These are phyloP conservation scores for Heliconius ismenius DNA, from an alignment of 2,888 invertebrate genomes.

Conservation along the genomic window DNA sequence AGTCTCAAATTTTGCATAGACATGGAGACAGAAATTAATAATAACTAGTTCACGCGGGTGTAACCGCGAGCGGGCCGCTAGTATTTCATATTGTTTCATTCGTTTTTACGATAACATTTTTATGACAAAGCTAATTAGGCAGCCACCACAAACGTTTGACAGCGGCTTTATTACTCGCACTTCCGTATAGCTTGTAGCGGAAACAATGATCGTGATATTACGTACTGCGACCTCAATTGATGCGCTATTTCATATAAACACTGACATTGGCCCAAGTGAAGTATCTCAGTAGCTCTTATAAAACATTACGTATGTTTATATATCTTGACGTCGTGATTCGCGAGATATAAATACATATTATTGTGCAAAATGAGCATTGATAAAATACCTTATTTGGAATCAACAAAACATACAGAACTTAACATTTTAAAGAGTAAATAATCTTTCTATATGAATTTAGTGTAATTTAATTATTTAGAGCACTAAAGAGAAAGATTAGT, in stretches of 20 bases:
- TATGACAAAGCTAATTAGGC: not conserved
- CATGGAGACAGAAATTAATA: no score
- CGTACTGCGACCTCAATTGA: constrained; percentile 21
- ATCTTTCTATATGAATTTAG: not conserved
- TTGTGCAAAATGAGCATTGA: not conserved
- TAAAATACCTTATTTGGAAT: not conserved
- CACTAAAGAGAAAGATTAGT: constrained; percentile 7
- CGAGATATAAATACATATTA: not conserved
- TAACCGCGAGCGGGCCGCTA: no score
- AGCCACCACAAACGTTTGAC: constrained; percentile 1
- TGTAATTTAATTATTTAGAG: constrained; percentile 1
- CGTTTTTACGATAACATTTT: not conserved
- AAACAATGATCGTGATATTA: constrained; percentile 34
- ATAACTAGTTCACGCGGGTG: no score
- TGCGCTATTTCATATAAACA: constrained; percentile 21
- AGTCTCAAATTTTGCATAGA: no score
- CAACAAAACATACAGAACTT: not conserved
- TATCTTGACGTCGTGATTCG: not conserved
- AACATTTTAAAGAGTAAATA: not conserved
- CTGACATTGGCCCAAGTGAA: constrained; percentile 34
- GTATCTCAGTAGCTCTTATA: not conserved
- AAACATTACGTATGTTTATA: constrained; percentile 1
- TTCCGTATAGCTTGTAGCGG: constrained; percentile 30
- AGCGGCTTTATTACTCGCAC: constrained; percentile 20
- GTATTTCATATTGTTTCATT: constrained; percentile 1